phyloP scores from a whole-genome alignment of 2,113 vertebrate genomes.

The Nyctibius bracteatus region DNA sequence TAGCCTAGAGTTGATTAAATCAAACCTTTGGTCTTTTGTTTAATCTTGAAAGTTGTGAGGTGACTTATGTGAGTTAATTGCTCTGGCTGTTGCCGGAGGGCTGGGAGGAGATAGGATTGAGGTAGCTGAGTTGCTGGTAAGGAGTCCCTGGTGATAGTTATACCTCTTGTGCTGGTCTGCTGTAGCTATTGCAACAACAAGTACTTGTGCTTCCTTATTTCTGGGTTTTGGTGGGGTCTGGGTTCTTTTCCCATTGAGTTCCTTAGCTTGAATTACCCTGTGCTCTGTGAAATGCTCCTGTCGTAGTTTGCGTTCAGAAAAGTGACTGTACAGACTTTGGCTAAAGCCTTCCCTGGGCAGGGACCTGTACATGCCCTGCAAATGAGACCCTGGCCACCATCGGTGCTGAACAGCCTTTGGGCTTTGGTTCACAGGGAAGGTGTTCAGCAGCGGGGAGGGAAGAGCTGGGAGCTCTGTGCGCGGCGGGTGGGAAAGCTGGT shows the following conservation, averaged over 20 bases:
- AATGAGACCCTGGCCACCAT: rapidly evolving
- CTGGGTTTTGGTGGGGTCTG: not conserved
- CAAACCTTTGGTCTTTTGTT: not conserved
- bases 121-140: not conserved
- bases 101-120: rapidly evolving
- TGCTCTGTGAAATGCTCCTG: not conserved
- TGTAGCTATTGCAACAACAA: rapidly evolving
- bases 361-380: not conserved
- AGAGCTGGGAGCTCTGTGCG: not conserved
- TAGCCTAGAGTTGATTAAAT: not conserved
- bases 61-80: not conserved
- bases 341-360: not conserved
- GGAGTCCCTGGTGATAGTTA: rapidly evolving
- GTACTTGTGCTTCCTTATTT: not conserved
- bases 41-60: not conserved
- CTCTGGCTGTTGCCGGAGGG: not conserved
- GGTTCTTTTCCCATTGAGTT: rapidly evolving
- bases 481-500: not conserved
- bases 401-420: rapidly evolving
- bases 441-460: not conserved
- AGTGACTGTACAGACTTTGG: not conserved
- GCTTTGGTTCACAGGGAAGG: not conserved
- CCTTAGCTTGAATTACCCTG: not conserved
- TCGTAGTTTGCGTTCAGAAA: not conserved
- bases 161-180: not conserved